Percentiles rank a stretch among this genome's conserved stretches.
Evolutionary conservation across 2,113 vertebrate genomes (phyloP).

Genomic region (Dermatemys mawii): DNA sequence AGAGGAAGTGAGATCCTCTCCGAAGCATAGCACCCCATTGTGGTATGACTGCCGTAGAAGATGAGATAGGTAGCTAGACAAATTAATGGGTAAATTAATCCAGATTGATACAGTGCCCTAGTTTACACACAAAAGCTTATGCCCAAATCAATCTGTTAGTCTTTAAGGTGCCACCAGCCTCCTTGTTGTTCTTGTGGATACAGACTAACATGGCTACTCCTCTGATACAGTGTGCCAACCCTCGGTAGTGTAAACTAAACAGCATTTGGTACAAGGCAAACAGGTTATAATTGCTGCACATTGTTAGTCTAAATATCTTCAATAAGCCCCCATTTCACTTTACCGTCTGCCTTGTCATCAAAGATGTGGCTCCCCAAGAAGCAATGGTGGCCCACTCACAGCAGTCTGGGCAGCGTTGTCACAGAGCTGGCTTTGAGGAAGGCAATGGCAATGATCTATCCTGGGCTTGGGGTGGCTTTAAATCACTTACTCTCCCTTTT

Average conservation of each 20-base stretch:
- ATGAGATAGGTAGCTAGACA: neutral
- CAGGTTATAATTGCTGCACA: neutral
- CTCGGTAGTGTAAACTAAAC: neutral
- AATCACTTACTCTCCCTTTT: neutral
- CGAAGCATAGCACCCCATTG: no score
- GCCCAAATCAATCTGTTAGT: no score
- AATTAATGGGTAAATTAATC: neutral
- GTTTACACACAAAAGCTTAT: no score
- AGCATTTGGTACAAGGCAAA: neutral
- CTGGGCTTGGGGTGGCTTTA: neutral
- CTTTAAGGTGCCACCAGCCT: no score
- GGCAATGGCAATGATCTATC: neutral
- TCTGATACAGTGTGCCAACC: neutral
- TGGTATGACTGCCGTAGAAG: neutral
- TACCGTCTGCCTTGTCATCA: neutral
- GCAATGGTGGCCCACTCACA: neutral
- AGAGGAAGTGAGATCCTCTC: neutral
- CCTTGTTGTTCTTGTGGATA: no score
- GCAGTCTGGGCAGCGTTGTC: neutral
- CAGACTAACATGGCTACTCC: no score
- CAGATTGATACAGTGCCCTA: no score
- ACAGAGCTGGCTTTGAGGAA: neutral
- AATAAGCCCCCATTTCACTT: neutral
- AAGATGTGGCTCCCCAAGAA: neutral
- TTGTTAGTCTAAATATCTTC: neutral